Evolutionary conservation across 2,797 vertebrate genomes (phyloP).

Genomic region (Steatocranus sp.): DNA sequence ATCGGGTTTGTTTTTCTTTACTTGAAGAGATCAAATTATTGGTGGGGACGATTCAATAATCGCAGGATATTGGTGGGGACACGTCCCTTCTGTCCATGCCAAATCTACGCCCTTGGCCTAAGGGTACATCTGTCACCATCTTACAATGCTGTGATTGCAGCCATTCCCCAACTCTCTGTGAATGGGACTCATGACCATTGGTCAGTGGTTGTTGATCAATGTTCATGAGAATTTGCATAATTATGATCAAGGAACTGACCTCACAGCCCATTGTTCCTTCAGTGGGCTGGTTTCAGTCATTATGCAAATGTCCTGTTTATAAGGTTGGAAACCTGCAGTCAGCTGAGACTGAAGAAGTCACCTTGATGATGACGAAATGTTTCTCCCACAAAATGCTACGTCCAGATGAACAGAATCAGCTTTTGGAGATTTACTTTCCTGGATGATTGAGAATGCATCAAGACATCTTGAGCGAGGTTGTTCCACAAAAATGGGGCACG

Average conservation of each 20-base stretch:
- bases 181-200: rapidly evolving
- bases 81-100: too few species aligned
- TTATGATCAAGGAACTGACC: rapidly evolving
- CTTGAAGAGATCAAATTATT: too few species aligned
- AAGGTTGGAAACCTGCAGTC: background rate
- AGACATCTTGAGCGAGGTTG: background rate
- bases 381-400: background rate
- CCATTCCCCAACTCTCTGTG: background rate
- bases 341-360: background rate
- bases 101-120: background rate
- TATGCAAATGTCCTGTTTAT: rapidly evolving
- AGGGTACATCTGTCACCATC: rapidly evolving
- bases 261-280: background rate
- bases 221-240: rapidly evolving
- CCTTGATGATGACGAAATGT: background rate
- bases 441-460: too few species aligned
- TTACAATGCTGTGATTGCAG: background rate
- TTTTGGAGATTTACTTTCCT: too few species aligned
- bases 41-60: too few species aligned
- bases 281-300: background rate
- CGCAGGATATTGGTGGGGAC: too few species aligned
- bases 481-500: rapidly evolving
- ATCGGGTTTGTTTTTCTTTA: too few species aligned
- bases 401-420: background rate
- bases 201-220: background rate